Base-by-base conservation (phyloP, 2,797 vertebrate genomes). In the Enteromius thamalakanensis region DNA sequence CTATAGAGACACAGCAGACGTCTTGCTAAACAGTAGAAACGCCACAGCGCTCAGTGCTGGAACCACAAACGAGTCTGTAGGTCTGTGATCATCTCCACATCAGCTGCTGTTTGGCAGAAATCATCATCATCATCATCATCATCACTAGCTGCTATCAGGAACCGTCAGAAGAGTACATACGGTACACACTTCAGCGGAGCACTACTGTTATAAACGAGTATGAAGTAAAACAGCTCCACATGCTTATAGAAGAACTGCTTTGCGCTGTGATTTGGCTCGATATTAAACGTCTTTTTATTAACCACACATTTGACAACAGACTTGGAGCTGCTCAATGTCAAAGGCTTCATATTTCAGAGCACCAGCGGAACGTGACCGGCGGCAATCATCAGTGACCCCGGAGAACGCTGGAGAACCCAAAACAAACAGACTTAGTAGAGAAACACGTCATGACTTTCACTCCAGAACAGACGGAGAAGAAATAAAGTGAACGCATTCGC, bases 1-100 rank as follows among this genome's bases (percentile, higher is more conserved):
- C 91, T 92, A 89, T 92, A 92, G 80, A 93, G 90, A 94, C 91
- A 94, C 90, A 92, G 92, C 90, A 91, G 89, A 93, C 90, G 75
- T 83, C 82, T 90, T 65, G 86, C 69, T 86, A 81, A 79, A 83
- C 84, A 85, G 87, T 89, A 87, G 74, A 84, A 87, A 80, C 37
- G 2, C 3, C 40, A 79, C 62, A 14, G 82, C 84, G 87, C 80
- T 93, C 89, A 91, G 89, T 91, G 90, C 88, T 90, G 87, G 17
- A 21, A 77, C 23, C 7, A 53, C 26, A 3, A n/a, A 34, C 47
- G 26, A 17, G 15, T 26, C 47, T 23, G 67, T 23, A 42, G 21
- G 2, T 23, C 68, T 9, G 64, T 11, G 69, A 71, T 14, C 68
- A 47, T 70, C 68, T 17, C 53, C 3, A 23, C 53, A 58, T 23